Evolutionary conservation across 1,140 invertebrate genomes (phyloP).

Genomic region (Rhagoletis pomonella): DNA sequence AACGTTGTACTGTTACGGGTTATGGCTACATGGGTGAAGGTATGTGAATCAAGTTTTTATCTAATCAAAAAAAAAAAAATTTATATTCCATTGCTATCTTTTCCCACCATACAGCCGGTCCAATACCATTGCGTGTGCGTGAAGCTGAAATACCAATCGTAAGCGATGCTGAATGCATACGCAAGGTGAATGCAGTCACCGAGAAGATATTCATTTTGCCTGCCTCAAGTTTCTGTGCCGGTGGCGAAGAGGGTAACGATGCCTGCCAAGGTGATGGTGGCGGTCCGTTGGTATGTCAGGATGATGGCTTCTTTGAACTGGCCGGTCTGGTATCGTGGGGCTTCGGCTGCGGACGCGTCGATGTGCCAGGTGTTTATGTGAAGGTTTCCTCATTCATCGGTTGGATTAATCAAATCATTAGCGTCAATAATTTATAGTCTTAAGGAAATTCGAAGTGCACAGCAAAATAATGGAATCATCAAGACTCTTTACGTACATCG

Average conservation of each 20-base stretch:
- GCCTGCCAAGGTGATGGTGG: constrained; percentile 96
- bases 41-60: constrained; percentile 72
- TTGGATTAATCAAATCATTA: constrained; percentile 98
- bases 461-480: background rate
- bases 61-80: background rate
- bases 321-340: constrained; percentile 91
- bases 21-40: constrained; percentile 96
- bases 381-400: constrained; percentile 96
- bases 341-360: constrained; percentile 90
- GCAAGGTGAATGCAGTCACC: constrained; percentile 94
- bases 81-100: too few species aligned
- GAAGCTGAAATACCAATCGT: constrained; percentile 96
- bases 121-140: constrained; percentile 90
- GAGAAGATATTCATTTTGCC: constrained; percentile 95
- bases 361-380: constrained; percentile 95
- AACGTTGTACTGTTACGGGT: constrained; percentile 92
- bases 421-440: constrained; percentile 90
- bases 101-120: constrained; percentile 81
- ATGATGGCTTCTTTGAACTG: constrained; percentile 93
- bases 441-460: background rate
- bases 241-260: constrained; percentile 93
- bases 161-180: constrained; percentile 91
- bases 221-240: constrained; percentile 94
- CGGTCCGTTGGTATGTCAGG: constrained; percentile 92
- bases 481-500: background rate